Percentiles rank a stretch among this genome's conserved stretches.
phyloP scores from a whole-genome alignment of 1,140 invertebrate genomes.

The Parasteatoda tepidariorum region DNA sequence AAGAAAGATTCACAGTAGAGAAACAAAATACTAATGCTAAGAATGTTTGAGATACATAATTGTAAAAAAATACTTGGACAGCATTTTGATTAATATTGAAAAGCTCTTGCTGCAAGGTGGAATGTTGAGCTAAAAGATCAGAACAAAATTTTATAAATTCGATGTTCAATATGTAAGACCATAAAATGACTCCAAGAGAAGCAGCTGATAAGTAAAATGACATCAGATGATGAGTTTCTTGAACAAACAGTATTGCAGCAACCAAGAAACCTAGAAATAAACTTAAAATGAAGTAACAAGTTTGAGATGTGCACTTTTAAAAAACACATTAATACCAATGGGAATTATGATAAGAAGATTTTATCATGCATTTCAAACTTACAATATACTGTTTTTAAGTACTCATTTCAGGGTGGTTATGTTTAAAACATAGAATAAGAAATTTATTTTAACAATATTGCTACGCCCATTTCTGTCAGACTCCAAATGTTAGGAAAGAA shows the following conservation, averaged over 20 bases:
- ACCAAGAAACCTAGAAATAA: conserved; percentile 80
- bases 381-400: no score
- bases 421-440: not conserved
- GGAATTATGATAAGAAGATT: not conserved
- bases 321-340: not conserved
- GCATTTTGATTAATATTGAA: conserved; percentile 44
- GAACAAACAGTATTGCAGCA: conserved; percentile 83
- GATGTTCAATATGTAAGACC: conserved; percentile 76
- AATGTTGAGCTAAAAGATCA: conserved; percentile 45
- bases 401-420: not conserved
- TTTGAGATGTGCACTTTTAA: not conserved
- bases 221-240: conserved; percentile 84
- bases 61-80: conserved; percentile 38
- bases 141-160: conserved; percentile 62
- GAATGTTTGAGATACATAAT: conserved; percentile 62
- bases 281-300: not conserved
- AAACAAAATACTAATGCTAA: conserved; percentile 63
- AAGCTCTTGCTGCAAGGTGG: conserved; percentile 59
- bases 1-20: conserved; percentile 42
- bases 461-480: no score
- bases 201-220: conserved; percentile 87
- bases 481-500: no score
- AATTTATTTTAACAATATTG: not conserved
- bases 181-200: conserved; percentile 81
- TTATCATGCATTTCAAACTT: not conserved